phyloP scores from a whole-genome alignment of 2,113 vertebrate genomes.

The Xiphophorus maculatus region DNA sequence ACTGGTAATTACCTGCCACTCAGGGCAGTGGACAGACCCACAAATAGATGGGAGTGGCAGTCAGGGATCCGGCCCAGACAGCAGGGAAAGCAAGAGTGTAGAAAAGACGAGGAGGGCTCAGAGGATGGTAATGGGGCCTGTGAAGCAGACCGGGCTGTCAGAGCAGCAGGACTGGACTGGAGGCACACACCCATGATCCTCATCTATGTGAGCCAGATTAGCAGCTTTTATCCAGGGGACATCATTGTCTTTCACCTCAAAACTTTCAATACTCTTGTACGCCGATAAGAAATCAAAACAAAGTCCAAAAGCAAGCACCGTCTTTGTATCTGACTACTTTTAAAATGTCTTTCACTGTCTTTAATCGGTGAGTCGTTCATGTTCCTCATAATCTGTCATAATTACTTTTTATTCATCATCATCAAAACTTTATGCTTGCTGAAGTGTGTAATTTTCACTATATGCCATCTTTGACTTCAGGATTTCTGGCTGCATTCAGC shows the following conservation, averaged over 20 bases:
- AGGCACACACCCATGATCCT: constrained; percentile 42
- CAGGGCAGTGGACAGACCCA: constrained; percentile 50
- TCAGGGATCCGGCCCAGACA: constrained; percentile 46
- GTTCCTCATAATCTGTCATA: not conserved
- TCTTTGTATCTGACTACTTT: constrained; percentile 18
- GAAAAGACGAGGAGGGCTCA: constrained; percentile 29
- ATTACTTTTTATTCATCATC: not conserved
- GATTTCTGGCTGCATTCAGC: too few relatives aligned
- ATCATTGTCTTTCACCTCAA: constrained; percentile 44
- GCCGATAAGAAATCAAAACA: constrained; percentile 14
- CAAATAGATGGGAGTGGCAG: constrained; percentile 45
- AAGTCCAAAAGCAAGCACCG: constrained; percentile 5
- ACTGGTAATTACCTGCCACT: constrained; percentile 75
- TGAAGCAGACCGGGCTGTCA: constrained; percentile 61
- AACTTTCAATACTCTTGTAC: not conserved
- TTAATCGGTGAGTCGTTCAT: not conserved
- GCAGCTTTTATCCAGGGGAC: constrained; percentile 50
- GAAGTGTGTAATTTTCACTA: not conserved
- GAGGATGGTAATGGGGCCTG: constrained; percentile 60
- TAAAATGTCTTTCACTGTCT: not conserved
- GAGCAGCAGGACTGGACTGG: constrained; percentile 40
- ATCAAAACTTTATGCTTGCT: not conserved
- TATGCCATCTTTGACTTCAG: not conserved
- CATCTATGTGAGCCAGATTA: constrained; percentile 50
- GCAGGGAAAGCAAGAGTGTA: constrained; percentile 9